phyloP scores from a whole-genome alignment of 1,140 invertebrate genomes.

The Leucophenga varia region DNA sequence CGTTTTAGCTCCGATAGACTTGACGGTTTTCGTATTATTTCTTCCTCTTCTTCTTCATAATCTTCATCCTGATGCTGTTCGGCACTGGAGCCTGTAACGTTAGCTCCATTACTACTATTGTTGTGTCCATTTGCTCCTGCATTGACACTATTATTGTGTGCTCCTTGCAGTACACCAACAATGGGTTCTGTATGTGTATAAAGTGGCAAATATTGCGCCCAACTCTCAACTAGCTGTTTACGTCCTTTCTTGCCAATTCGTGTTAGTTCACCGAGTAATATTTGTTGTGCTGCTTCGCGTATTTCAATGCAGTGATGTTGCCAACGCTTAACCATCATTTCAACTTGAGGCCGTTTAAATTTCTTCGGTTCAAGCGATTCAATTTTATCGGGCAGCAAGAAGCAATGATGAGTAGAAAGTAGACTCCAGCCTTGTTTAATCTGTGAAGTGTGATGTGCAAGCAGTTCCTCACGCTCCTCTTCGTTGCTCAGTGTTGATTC shows the following conservation, averaged over 20 bases:
- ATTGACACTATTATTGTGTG: conserved; percentile 53
- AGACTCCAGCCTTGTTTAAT: conserved; percentile 97
- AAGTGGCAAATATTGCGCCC: conserved; percentile 91
- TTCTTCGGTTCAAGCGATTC: conserved; percentile 69
- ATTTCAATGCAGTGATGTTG: conserved; percentile 98
- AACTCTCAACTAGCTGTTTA: conserved; percentile 88
- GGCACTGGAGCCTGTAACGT: conserved; percentile 5
- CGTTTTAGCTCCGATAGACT: conserved; percentile 84
- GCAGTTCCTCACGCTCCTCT: conserved; percentile 77
- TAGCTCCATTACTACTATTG: conserved; percentile 1
- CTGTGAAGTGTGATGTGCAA: conserved; percentile 82
- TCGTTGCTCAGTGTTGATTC: conserved; percentile 60
- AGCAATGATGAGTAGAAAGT: conserved; percentile 93
- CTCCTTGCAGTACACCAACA: conserved; percentile 58
- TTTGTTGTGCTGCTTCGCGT: conserved; percentile 92
- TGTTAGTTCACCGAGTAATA: conserved; percentile 89
- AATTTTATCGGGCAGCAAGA: conserved; percentile 90
- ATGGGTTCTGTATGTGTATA: conserved; percentile 76
- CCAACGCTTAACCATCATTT: conserved; percentile 96
- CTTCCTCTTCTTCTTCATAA: conserved; percentile 83
- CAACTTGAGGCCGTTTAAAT: conserved; percentile 91
- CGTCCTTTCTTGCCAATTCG: conserved; percentile 88
- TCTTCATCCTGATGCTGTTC: conserved; percentile 61
- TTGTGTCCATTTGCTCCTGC: conserved; percentile 19
- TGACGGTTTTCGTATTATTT: conserved; percentile 76